A percentile compares a stretch with the other conserved stretches of the same genome.
Evolutionary conservation across 2,888 invertebrate genomes (phyloP).

Genomic region (Habrosyne pyritoides): DNA sequence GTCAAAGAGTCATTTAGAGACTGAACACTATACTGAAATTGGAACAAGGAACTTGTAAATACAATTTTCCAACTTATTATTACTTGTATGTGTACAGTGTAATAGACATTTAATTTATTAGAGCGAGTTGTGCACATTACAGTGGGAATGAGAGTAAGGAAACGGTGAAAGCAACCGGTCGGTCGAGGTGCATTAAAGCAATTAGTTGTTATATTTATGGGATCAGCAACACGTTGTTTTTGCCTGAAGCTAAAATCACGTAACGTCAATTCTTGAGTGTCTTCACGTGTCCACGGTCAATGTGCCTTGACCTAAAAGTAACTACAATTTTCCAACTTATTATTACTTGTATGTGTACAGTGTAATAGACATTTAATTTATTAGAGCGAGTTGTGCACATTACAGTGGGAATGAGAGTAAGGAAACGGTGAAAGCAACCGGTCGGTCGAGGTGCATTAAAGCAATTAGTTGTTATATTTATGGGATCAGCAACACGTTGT

Average conservation of each 20-base stretch:
- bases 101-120: not conserved
- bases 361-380: not conserved
- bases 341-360: not conserved
- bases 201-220: not conserved
- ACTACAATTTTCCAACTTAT: not conserved
- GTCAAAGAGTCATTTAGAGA: too few relatives aligned
- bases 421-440: conserved; percentile 3
- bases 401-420: conserved; percentile 4
- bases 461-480: not conserved
- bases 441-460: not conserved
- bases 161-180: conserved; percentile 2
- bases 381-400: not conserved
- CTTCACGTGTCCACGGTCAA: too few relatives aligned
- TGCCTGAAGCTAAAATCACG: not conserved
- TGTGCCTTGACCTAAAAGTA: too few relatives aligned
- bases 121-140: not conserved
- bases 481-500: not conserved
- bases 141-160: conserved; percentile 5
- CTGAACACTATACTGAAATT: too few relatives aligned
- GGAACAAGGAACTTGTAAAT: too few relatives aligned
- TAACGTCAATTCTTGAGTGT: not conserved
- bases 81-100: not conserved
- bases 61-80: not conserved
- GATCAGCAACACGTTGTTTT: not conserved
- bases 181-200: not conserved